Evolutionary conservation across 2,797 vertebrate genomes (phyloP), one percentile per base, ranked within the genome.

Genomic region (Spheniscus humboldti): DNA sequence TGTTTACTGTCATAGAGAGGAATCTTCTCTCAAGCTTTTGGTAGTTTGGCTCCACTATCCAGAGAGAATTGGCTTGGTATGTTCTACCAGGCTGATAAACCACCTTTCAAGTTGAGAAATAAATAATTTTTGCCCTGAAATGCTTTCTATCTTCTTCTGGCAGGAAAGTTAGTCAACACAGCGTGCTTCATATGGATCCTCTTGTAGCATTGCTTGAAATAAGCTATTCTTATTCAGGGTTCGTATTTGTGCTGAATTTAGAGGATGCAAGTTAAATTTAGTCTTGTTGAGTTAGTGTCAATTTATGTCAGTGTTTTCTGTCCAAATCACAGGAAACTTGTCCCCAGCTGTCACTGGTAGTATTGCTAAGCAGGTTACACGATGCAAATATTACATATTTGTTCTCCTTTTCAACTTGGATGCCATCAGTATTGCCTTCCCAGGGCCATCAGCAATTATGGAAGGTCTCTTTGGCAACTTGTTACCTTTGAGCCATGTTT

Each of bases 391-490:
- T 3, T 76, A 35, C 2, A 9, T 56, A 52, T 83, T 92, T 80
- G 5, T 11, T 83, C 33, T 73, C 1, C 35, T 73, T 85, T 92
- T 72, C 48, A 56, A 37, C 18, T 69, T 22, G 2, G 22, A 48
- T 79, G 35, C 20, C 43, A 71, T 37, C 30, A 48, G 12, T 24
- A 63, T 30, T 28, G 48, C 9, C n/a, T 91, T 87, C 7, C 48
- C 0, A 0, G 8, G 55, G 4, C 25, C 35, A 37, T 64, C 39
- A 67, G 12, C 1, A 5, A 17, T 45, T 63, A 88, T 27, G 28
- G 56, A 66, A 71, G 24, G 43, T 4, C 10, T 88, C 25, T 86
- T 86, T 18, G 8, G 24, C 12, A 90, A 30, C 39, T 79, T 71
- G 4, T 35, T 86, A 25, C 35, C 22, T 55, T 45, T 92, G 4